Percentiles rank a stretch among this genome's conserved stretches.
Conservation (phyloP, 2,797 vertebrate species). For the Taenioides sp. region DNA sequence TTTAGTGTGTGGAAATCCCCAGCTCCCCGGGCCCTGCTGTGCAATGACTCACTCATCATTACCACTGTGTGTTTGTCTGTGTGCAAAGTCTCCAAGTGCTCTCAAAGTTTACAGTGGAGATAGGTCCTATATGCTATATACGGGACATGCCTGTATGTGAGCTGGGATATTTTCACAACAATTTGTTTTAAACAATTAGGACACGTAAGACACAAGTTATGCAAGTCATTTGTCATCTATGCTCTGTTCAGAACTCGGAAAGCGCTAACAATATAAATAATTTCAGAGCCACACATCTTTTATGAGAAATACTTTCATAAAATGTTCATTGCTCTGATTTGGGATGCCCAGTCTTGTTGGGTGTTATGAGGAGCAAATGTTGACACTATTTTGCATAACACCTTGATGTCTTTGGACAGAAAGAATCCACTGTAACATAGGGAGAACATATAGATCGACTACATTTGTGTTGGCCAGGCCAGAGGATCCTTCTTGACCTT, state of each 20-base stretch:
- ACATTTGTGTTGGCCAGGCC: background rate
- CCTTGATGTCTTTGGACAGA: background rate
- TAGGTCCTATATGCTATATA: slow-evolving; percentile 11
- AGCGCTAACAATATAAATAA: slow-evolving; percentile 23
- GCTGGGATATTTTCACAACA: slow-evolving; percentile 4
- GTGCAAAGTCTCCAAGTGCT: slow-evolving; percentile 28
- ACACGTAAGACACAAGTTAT: slow-evolving; percentile 32
- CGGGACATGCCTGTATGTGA: slow-evolving; percentile 4
- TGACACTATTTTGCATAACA: background rate
- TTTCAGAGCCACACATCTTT: slow-evolving; percentile 17
- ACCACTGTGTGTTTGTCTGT: slow-evolving; percentile 51
- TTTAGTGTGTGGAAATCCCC: slow-evolving; percentile 76
- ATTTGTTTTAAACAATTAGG: slow-evolving; percentile 47
- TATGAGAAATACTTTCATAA: background rate
- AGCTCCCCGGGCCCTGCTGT: slow-evolving; percentile 59
- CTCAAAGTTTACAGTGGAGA: slow-evolving; percentile 1
- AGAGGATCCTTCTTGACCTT: background rate
- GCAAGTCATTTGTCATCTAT: slow-evolving; percentile 38
- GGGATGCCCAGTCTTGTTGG: background rate
- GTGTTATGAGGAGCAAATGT: background rate
- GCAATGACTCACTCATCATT: slow-evolving; percentile 67
- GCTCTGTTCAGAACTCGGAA: slow-evolving; percentile 30
- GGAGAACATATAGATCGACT: background rate
- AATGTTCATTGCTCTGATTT: background rate
- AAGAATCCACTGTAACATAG: background rate